A percentile compares a stretch with the other conserved stretches of the same genome.
Evolutionary conservation across 2,888 invertebrate genomes (phyloP).

Genomic region (Geotrupes spiniger): DNA sequence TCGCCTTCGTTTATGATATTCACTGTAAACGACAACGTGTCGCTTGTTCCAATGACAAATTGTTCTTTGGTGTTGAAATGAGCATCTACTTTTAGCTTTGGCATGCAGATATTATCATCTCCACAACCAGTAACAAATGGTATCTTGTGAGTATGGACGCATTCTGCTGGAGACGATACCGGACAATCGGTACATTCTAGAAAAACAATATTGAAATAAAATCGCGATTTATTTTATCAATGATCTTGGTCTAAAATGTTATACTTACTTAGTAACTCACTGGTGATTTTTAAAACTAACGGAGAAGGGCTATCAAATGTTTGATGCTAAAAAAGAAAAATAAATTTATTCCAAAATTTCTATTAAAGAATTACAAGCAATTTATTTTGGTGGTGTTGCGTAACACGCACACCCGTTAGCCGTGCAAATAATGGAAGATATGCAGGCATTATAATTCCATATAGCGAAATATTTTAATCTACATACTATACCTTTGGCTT

Average conservation of each 20-base stretch:
- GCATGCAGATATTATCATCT: slow-evolving; percentile 54
- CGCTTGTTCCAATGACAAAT: slow-evolving; percentile 38
- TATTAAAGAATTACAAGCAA: no score
- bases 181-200: slow-evolving; percentile 30
- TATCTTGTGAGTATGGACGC: slow-evolving; percentile 26
- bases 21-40: slow-evolving; percentile 35
- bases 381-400: no score
- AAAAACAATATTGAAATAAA: slow-evolving; percentile 2
- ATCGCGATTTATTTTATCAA: slow-evolving; percentile 3
- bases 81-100: slow-evolving; percentile 50
- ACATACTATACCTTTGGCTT: slow-evolving; percentile 14
- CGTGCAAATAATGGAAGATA: no score
- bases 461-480: no score
- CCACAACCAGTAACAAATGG: slow-evolving; percentile 54
- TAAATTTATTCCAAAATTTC: no score
- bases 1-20: slow-evolving; percentile 42
- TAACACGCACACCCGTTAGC: no score
- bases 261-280: slow-evolving; percentile 11
- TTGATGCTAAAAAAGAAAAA: slow-evolving; percentile 16
- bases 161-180: slow-evolving; percentile 24
- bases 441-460: no score
- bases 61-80: slow-evolving; percentile 44
- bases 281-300: slow-evolving; percentile 10
- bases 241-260: no score
- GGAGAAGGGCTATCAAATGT: slow-evolving; percentile 17